Conservation (phyloP, 2,888 invertebrate species). For the Omphaloscelis lunosa region DNA sequence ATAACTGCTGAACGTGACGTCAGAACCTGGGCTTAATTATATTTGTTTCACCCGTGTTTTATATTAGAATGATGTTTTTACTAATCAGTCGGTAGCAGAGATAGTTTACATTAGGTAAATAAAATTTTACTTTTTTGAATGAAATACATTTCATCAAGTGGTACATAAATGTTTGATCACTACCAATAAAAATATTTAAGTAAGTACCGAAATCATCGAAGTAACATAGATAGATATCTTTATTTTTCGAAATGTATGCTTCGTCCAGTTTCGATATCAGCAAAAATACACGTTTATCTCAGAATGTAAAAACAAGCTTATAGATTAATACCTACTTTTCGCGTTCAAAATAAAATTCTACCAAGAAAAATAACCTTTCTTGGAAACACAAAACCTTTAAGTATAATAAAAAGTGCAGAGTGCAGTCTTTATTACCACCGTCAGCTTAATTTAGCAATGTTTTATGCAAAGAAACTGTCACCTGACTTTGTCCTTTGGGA, state of each 20-base stretch:
- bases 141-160: neutral
- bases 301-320: too few relatives aligned
- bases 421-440: conserved; percentile 19
- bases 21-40: conserved; percentile 7
- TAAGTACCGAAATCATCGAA: too few relatives aligned
- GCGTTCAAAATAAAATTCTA: neutral
- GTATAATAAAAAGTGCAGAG: conserved; percentile 3
- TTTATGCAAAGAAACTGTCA: conserved; percentile 15
- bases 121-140: neutral
- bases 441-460: conserved; percentile 23
- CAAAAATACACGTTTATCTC: too few relatives aligned
- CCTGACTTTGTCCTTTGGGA: neutral
- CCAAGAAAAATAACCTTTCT: neutral
- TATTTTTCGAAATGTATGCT: too few relatives aligned
- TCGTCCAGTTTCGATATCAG: too few relatives aligned
- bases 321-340: neutral
- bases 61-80: neutral
- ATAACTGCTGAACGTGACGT: conserved; percentile 13
- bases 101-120: too few relatives aligned
- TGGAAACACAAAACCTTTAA: neutral
- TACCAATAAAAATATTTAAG: too few relatives aligned
- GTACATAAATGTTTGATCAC: too few relatives aligned
- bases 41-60: conserved; percentile 10
- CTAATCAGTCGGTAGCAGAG: too few relatives aligned
- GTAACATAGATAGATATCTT: too few relatives aligned